Percentiles rank a stretch among this genome's conserved stretches.
These are phyloP conservation scores for Gastrophysa polygoni DNA, from an alignment of 2,888 invertebrate species.

Conservation along the genomic window DNA sequence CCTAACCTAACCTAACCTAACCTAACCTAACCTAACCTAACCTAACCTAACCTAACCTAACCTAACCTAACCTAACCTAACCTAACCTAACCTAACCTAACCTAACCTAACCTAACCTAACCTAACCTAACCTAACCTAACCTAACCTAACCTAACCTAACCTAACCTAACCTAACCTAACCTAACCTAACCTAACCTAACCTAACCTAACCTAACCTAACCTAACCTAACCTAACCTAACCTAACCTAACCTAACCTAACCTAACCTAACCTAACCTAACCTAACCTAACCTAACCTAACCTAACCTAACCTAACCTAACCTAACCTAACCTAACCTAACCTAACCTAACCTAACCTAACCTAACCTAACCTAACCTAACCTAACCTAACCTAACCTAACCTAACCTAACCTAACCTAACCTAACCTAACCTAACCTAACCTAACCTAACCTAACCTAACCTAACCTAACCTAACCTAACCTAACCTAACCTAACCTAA, in stretches of 20 bases:
- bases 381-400: slow-evolving; percentile 10
- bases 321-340: slow-evolving; percentile 10
- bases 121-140: not conserved
- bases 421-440: slow-evolving; percentile 10
- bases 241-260: slow-evolving; percentile 11
- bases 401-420: slow-evolving; percentile 11
- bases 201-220: slow-evolving; percentile 10
- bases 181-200: slow-evolving; percentile 12
- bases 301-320: slow-evolving; percentile 11
- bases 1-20: slow-evolving; percentile 14
- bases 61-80: slow-evolving; percentile 1
- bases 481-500: slow-evolving; percentile 11
- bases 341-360: slow-evolving; percentile 11
- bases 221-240: slow-evolving; percentile 10
- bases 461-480: slow-evolving; percentile 11
- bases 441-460: slow-evolving; percentile 11
- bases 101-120: slow-evolving; percentile 7
- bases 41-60: slow-evolving; percentile 26
- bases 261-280: slow-evolving; percentile 11
- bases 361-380: slow-evolving; percentile 11
- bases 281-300: slow-evolving; percentile 10
- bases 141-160: slow-evolving; percentile 4
- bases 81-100: slow-evolving; percentile 8
- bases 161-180: slow-evolving; percentile 7
- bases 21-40: slow-evolving; percentile 29